phyloP scores from a whole-genome alignment of 2,888 invertebrate species.

The Argyra leucocephala region DNA sequence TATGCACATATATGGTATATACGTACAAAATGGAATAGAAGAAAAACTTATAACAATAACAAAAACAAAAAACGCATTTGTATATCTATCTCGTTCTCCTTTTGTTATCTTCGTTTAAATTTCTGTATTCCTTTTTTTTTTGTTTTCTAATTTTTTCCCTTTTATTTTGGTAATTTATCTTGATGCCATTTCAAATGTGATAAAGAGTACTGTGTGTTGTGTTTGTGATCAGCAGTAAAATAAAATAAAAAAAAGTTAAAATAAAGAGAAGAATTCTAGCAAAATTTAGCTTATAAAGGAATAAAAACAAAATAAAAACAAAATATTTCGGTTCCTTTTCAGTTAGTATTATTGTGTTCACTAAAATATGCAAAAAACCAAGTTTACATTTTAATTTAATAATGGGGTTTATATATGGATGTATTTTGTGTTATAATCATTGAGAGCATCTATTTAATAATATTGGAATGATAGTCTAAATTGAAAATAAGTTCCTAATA shows the following conservation, averaged over 20 bases:
- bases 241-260: too few species aligned
- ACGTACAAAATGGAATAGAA: too few species aligned
- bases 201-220: too few species aligned
- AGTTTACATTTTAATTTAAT: slow-evolving; percentile 1
- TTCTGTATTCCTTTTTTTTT: not conserved
- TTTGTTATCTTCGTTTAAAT: not conserved
- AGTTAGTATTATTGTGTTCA: not conserved
- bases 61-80: not conserved
- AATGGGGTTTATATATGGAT: not conserved
- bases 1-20: too few species aligned
- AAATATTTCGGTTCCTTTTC: not conserved
- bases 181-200: not conserved
- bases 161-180: not conserved
- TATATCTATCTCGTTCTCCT: not conserved
- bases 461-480: too few species aligned
- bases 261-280: not conserved
- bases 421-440: too few species aligned
- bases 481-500: too few species aligned
- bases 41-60: too few species aligned
- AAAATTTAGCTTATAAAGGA: not conserved
- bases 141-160: not conserved
- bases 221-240: too few species aligned
- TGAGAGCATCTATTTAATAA: too few species aligned
- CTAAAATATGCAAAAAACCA: not conserved
- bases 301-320: not conserved